A percentile compares a stretch with the other conserved stretches of the same genome.
These are phyloP conservation scores for Sicus ferrugineus DNA, from an alignment of 2,888 invertebrate genomes.

Conservation along the genomic window DNA sequence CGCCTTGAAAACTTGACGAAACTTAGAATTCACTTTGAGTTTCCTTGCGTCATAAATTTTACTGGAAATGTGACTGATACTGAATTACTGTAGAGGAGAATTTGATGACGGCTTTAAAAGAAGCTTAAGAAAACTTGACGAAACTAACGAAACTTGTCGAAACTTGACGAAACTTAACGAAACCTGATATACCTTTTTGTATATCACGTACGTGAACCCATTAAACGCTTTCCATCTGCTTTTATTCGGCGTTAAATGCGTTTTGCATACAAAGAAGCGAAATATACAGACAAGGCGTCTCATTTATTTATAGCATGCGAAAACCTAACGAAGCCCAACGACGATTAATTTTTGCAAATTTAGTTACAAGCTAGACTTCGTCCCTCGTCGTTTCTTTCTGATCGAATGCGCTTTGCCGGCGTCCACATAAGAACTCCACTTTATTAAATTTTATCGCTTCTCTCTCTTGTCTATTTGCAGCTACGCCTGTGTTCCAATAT, in stretches of 20 bases:
- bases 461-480: slow-evolving; percentile 48
- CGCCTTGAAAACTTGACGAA: too few species aligned
- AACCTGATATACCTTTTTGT: neutral
- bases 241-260: neutral
- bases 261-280: neutral
- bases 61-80: too few species aligned
- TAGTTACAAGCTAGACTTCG: neutral
- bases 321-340: neutral
- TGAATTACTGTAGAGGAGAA: too few species aligned
- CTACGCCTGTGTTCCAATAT: slow-evolving; percentile 62
- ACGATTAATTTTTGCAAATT: neutral
- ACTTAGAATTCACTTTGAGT: neutral
- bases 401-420: neutral
- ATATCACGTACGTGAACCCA: neutral
- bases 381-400: neutral
- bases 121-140: neutral
- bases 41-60: neutral
- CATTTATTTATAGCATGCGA: neutral
- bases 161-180: too few species aligned
- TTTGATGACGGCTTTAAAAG: too few species aligned
- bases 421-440: neutral
- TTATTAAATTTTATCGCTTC: slow-evolving; percentile 3
- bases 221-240: neutral
- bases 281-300: neutral
- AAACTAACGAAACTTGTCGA: neutral